Percentiles rank a stretch among this genome's conserved stretches.
Evolutionary conservation across 2,888 invertebrate genomes (phyloP).

Genomic region (Allacma fusca): DNA sequence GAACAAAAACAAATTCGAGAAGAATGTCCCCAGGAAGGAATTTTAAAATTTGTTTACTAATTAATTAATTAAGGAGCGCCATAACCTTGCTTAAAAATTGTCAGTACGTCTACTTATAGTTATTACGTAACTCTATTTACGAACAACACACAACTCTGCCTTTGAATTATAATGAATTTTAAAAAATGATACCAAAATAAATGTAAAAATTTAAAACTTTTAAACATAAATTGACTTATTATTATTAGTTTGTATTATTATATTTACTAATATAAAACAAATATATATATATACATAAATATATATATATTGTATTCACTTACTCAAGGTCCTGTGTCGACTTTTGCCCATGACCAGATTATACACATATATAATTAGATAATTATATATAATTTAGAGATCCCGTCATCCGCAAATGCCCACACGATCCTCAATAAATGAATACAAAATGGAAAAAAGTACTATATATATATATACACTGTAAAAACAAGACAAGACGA

Average conservation of each 20-base stretch:
- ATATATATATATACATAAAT: not conserved
- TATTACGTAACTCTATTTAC: not conserved
- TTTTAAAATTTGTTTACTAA: no score
- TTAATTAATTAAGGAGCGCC: not conserved
- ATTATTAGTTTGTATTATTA: not conserved
- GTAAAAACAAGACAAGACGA: not conserved
- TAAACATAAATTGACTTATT: not conserved
- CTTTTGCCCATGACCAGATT: not conserved
- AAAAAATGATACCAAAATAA: not conserved
- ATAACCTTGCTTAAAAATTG: not conserved
- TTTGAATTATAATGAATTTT: slow-evolving; percentile 16
- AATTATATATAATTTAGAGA: not conserved
- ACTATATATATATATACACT: not conserved
- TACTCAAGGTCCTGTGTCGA: not conserved
- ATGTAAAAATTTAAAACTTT: not conserved
- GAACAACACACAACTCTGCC: slow-evolving; percentile 16
- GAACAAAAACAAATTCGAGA: no score
- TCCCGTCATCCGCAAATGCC: no score
- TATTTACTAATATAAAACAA: not conserved
- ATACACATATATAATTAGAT: not conserved
- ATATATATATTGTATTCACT: not conserved
- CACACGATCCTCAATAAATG: no score
- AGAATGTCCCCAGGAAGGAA: no score
- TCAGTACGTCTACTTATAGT: not conserved
- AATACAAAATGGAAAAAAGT: no score